Base-by-base conservation (phyloP, 2,888 invertebrate species). In the Neocrepidodera transversa region DNA sequence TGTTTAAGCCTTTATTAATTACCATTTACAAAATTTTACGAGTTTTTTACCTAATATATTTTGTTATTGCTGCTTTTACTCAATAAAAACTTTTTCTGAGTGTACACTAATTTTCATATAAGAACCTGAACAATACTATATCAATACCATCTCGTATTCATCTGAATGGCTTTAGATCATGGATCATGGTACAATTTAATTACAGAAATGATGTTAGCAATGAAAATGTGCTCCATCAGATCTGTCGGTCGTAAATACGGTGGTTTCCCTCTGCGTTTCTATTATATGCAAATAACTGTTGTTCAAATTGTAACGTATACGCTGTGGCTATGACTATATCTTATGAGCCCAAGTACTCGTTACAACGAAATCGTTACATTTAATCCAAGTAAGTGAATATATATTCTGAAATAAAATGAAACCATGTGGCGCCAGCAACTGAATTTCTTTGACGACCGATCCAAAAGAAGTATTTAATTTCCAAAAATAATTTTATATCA, bases 231-330 rank as follows among this genome's bases (percentile, higher is more conserved):
- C 71, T 72, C 66, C 71, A 73, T 73, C 71, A 74, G 69, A 69
- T 69, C 67, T 70, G 71, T 70, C 71, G 62, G 68, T 67, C 63
- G 69, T 75, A 74, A 74, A 75, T 73, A 72, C 72, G 57, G 61
- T 62, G 57, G 61, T 62, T 67, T 73, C 28, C 11, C 40, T 50
- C 17, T 40, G 68, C 71, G 71, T 72, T 71, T 72, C 76, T 74
- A 77, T 77, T 77, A 76, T 77, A 77, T 77, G 77, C 77, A 76
- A 77, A 77, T 77, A 72, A 69, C 70, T 70, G 71, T 68, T 71
- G 74, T 71, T 74, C 71, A 70, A 73, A 73, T 68, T 70, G 69
- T 71, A 71, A 71, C 68, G 68, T 70, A 72, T 68, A 67, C 35
- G 67, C 35, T 57, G 65, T 62, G 47, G 62, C 47, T 55, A 52